Evolutionary conservation across 2,113 vertebrate genomes (phyloP).

Genomic region (Pedionomus torquatus): DNA sequence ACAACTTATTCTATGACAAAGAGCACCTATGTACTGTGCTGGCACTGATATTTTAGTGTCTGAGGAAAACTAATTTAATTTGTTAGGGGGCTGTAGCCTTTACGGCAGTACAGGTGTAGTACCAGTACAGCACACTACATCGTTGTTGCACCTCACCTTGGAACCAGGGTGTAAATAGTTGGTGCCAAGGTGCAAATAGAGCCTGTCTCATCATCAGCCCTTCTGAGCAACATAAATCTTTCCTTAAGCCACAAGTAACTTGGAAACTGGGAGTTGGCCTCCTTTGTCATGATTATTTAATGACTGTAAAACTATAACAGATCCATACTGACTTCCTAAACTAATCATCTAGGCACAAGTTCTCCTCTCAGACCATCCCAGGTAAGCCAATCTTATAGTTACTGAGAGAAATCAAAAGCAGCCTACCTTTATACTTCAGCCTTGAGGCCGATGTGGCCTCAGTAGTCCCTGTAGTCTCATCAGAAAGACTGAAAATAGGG

Average conservation of each 20-base stretch:
- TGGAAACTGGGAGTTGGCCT: background rate
- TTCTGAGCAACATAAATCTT: background rate
- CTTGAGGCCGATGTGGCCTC: background rate
- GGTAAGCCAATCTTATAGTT: background rate
- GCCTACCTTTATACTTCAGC: background rate
- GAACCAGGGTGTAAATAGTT: background rate
- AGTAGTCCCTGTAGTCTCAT: background rate
- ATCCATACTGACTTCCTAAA: background rate
- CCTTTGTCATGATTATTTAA: background rate
- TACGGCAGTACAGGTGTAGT: fast-evolving
- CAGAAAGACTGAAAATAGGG: background rate
- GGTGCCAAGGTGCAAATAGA: background rate
- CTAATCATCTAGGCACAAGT: background rate
- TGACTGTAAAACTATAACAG: background rate
- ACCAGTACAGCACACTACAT: background rate
- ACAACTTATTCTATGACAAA: background rate
- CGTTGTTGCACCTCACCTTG: background rate
- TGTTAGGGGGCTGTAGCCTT: background rate
- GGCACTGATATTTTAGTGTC: background rate
- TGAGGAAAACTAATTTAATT: background rate
- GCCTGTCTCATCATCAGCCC: background rate
- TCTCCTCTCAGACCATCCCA: background rate
- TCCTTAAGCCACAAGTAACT: background rate
- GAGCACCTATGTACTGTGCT: background rate
- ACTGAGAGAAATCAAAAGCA: background rate